These are phyloP conservation scores for Semnornis frantzii DNA, from an alignment of 2,113 vertebrate genomes.

Conservation along the genomic window DNA sequence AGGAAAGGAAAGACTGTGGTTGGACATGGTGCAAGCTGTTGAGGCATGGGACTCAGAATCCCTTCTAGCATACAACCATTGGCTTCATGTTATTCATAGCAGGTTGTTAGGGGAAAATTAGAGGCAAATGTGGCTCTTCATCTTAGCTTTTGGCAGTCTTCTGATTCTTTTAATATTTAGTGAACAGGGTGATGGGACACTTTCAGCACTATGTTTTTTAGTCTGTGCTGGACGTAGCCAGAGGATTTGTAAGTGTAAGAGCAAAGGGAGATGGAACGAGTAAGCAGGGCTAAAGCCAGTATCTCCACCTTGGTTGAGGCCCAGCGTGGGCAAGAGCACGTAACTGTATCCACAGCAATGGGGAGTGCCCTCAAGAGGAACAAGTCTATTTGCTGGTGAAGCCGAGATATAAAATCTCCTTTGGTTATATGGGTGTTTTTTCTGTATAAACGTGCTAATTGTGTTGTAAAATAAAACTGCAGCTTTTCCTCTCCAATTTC, in stretches of 20 bases:
- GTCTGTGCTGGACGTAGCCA: neutral
- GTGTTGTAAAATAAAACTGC: slow-evolving; percentile 69
- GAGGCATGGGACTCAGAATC: neutral
- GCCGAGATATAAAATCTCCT: neutral
- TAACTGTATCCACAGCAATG: neutral
- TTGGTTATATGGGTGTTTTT: slow-evolving; percentile 29
- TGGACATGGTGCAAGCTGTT: neutral
- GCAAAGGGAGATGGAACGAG: neutral
- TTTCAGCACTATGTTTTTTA: neutral
- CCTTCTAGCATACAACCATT: neutral
- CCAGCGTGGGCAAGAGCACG: neutral
- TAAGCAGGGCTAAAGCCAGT: neutral
- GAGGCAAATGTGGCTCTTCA: neutral
- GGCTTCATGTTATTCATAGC: neutral
- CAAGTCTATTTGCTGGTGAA: slow-evolving; percentile 7
- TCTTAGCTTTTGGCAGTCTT: neutral
- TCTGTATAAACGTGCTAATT: slow-evolving; percentile 66
- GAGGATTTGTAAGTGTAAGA: neutral
- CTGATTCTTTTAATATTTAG: neutral
- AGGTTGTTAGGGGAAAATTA: neutral
- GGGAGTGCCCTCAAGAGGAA: neutral
- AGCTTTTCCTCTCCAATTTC: slow-evolving; percentile 62
- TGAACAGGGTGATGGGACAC: neutral
- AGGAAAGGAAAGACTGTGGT: neutral
- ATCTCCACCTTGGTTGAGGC: neutral